Base-by-base conservation (phyloP, 1,140 invertebrate genomes). In the Pogonognathellus flavescens region DNA sequence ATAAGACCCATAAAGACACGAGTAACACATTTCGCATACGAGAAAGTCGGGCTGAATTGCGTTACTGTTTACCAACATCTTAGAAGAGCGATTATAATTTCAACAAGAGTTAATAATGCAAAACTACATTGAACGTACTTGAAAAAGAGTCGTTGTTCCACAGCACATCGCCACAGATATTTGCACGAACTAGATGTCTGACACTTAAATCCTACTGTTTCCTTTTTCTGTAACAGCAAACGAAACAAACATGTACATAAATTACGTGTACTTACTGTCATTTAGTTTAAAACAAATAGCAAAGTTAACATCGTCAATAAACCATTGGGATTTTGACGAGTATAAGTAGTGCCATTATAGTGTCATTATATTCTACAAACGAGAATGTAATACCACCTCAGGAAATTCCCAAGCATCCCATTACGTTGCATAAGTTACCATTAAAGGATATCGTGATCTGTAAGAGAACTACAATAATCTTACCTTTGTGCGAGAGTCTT, bases 121-220 rank as follows among this genome's bases (percentile, higher is more conserved):
- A 14, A 72, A 49, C 14, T 60, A 94, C 95, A n/a, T n/a, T n/a
- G n/a, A n/a, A n/a, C n/a, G 95, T 92, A 98, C 97, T 97, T 98
- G 91, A 98, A 99, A 92, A 99, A 99, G 85, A 98, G 92, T 94
- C 98, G 97, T 91, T 98, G 97, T 91, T 99, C 97, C 84, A 98
- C 96, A 62, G 97, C 97, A 92, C 96, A 97, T 91, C 96, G 94
- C 97, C 97, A 99, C 53, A 99, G 93, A 91, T 98, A 96, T 89
- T 97, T 94, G 90, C 97, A 98, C 82, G 97, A 95, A 50, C 95
- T 94, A 20, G 95, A 94, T 86, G 95, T 96, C 55, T 95, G 94
- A 92, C 97, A 98, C 91, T 98, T 98, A 91, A 97, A 99, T 13
- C 97, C 97, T 84, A 98, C 95, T 57, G 97, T 97, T 90, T 98